These are phyloP conservation scores for Reinhardtius hippoglossoides DNA, from an alignment of 2,113 vertebrate species.

Conservation along the genomic window DNA sequence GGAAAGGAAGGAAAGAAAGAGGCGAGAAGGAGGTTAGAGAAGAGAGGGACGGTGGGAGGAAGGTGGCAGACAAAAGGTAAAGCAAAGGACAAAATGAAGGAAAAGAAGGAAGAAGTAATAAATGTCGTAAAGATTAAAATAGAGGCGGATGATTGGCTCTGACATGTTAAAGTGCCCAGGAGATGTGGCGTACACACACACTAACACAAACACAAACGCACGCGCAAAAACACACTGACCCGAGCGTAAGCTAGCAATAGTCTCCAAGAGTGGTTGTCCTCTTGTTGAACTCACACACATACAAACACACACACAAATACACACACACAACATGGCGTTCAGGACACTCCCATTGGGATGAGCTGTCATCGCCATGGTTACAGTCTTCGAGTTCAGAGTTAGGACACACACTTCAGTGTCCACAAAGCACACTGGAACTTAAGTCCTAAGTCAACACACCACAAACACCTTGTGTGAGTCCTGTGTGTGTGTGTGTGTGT, in stretches of 20 bases:
- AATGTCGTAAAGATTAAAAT: slow-evolving; percentile 45
- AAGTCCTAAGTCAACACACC: slow-evolving; percentile 7
- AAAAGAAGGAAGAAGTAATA: not conserved
- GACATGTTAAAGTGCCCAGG: slow-evolving; percentile 59
- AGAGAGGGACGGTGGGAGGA: not conserved
- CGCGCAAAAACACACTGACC: slow-evolving; percentile 41
- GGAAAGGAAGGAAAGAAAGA: too few relatives aligned
- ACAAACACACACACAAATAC: slow-evolving; percentile 51
- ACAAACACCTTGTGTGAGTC: not conserved
- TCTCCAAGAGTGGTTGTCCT: slow-evolving; percentile 59
- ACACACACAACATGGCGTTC: slow-evolving; percentile 37
- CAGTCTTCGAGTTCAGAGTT: slow-evolving; percentile 36
- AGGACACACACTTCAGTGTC: slow-evolving; percentile 45
- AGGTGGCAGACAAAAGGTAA: slow-evolving; percentile 10
- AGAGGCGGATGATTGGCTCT: slow-evolving; percentile 49
- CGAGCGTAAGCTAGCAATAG: slow-evolving; percentile 30
- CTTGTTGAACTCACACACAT: slow-evolving; percentile 64
- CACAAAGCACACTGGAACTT: slow-evolving; percentile 2
- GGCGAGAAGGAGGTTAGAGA: not conserved
- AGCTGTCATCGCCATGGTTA: slow-evolving; percentile 53
- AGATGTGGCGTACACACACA: slow-evolving; percentile 34
- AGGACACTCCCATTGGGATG: slow-evolving; percentile 59
- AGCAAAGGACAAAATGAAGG: slow-evolving; percentile 15
- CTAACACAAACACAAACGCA: slow-evolving; percentile 18
- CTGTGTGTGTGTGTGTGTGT: slow-evolving; percentile 6